A percentile compares a stretch with the other conserved stretches of the same genome.
Conservation (phyloP, 2,888 invertebrate genomes). For the Congeria kusceri region DNA sequence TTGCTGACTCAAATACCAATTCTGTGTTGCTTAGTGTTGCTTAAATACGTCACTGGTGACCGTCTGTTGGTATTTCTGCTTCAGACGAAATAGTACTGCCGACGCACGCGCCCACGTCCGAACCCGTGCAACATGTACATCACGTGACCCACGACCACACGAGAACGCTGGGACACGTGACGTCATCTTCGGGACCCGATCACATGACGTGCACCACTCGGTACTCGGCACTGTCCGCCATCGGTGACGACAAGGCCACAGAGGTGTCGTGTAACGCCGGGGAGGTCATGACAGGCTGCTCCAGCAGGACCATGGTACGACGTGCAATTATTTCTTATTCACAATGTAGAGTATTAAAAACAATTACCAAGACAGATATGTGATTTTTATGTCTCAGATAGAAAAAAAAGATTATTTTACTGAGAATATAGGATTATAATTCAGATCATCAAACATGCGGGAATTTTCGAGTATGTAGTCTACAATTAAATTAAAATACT, state of each 20-base stretch:
- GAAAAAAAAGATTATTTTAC: too few relatives aligned
- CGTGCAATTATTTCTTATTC: too few relatives aligned
- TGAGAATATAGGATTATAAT: too few relatives aligned
- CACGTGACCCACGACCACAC: slow-evolving; percentile 43
- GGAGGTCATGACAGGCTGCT: slow-evolving; percentile 57
- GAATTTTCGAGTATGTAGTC: too few relatives aligned
- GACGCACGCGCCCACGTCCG: slow-evolving; percentile 19
- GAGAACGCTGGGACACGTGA: slow-evolving; percentile 33
- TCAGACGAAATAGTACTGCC: slow-evolving; percentile 37
- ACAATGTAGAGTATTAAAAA: too few relatives aligned
- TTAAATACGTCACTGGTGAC: not conserved
- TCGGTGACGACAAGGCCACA: slow-evolving; percentile 52
- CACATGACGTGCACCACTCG: slow-evolving; percentile 42
- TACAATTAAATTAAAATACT: too few relatives aligned
- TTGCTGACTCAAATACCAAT: too few relatives aligned
- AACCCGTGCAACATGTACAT: slow-evolving; percentile 23
- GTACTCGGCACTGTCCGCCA: slow-evolving; percentile 45
- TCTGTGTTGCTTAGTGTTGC: not conserved
- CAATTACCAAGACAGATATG: too few relatives aligned
- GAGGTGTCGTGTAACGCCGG: slow-evolving; percentile 36
- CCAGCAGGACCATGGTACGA: slow-evolving; percentile 44
- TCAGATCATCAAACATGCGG: too few relatives aligned
- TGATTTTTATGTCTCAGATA: too few relatives aligned
- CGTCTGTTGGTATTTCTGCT: not conserved
- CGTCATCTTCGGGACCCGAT: slow-evolving; percentile 12